Percentiles rank a stretch among this genome's conserved stretches.
These are phyloP conservation scores for Sus cebifrons DNA, from an alignment of 2,797 vertebrate species.

Conservation along the genomic window DNA sequence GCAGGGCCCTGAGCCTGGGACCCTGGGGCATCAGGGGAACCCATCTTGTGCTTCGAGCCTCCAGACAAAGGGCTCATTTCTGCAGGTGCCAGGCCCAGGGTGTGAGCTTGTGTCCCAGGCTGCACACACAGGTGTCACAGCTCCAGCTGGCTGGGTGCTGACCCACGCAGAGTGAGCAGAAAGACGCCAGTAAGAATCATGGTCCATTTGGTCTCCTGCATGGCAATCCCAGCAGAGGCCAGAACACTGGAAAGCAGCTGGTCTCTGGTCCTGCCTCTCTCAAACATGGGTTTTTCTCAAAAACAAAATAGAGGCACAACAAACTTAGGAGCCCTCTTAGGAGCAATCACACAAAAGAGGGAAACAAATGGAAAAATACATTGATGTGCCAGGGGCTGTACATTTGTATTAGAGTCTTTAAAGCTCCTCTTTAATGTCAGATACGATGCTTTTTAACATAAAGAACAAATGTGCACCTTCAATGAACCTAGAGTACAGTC, in stretches of 20 bases:
- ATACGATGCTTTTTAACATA: neutral
- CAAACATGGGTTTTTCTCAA: neutral
- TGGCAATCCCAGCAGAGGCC: accelerated
- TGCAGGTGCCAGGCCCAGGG: accelerated
- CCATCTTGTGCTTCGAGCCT: neutral
- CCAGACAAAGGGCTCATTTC: neutral
- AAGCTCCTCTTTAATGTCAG: neutral
- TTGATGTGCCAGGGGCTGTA: neutral
- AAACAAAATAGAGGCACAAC: neutral
- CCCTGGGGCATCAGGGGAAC: accelerated
- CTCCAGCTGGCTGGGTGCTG: neutral
- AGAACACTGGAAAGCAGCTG: accelerated
- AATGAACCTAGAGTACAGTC: accelerated
- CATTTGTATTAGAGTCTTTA: neutral
- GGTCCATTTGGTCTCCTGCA: accelerated
- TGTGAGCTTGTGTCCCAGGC: neutral
- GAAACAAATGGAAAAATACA: neutral
- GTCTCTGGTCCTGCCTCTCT: accelerated
- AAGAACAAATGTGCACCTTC: neutral
- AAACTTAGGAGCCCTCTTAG: accelerated
- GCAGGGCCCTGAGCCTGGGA: neutral
- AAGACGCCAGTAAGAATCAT: neutral
- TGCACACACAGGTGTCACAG: neutral
- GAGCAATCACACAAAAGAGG: neutral
- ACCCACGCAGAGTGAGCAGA: accelerated